These are phyloP conservation scores for Pecten maximus DNA, from an alignment of 2,888 invertebrate genomes.

Conservation along the genomic window DNA sequence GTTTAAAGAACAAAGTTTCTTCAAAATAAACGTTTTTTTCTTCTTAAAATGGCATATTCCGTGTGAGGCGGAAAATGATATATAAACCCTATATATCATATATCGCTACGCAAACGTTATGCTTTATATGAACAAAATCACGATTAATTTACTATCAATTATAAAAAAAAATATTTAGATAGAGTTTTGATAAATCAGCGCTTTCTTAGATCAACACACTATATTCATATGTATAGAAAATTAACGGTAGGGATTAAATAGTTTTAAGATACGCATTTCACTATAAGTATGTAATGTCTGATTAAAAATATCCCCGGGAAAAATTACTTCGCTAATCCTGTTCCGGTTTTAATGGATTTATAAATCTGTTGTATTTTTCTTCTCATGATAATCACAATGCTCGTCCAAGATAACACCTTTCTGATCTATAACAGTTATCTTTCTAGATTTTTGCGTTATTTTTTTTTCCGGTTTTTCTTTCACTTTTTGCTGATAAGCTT, in stretches of 20 bases:
- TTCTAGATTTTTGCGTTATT: no score
- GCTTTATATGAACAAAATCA: neutral
- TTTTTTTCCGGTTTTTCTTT: no score
- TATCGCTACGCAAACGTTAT: neutral
- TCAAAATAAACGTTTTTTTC: no score
- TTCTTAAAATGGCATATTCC: no score
- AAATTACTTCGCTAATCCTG: neutral
- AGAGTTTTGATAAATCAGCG: neutral
- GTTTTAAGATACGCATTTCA: neutral
- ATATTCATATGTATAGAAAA: neutral
- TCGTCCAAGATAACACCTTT: no score
- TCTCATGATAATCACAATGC: no score
- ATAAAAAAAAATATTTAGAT: no score
- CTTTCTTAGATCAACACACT: neutral
- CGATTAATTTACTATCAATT: no score
- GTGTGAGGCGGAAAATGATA: neutral
- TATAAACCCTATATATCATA: neutral
- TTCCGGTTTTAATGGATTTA: neutral
- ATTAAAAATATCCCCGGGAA: neutral
- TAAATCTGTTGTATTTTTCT: no score
- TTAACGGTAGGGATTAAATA: neutral
- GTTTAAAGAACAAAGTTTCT: no score
- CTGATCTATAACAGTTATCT: no score
- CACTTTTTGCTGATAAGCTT: no score
- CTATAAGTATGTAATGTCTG: neutral